Percentiles rank a stretch among this genome's conserved stretches.
These are phyloP conservation scores for Pyrocephalus nanus DNA, from an alignment of 2,797 vertebrate genomes.

Conservation along the genomic window DNA sequence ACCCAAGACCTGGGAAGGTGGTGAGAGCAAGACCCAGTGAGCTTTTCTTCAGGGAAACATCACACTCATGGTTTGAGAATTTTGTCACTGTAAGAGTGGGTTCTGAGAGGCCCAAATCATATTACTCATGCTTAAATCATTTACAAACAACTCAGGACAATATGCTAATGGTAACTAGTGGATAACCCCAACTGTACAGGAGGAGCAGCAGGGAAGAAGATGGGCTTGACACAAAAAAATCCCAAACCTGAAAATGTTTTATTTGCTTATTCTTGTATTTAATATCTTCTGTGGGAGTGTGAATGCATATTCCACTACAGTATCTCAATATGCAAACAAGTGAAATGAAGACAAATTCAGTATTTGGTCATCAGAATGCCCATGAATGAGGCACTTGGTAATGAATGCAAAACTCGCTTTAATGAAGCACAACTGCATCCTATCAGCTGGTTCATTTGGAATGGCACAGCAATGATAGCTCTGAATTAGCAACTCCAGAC, in stretches of 20 bases:
- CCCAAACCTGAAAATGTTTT: neutral
- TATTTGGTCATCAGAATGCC: neutral
- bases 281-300: neutral
- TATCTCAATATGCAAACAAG: neutral
- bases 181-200: neutral
- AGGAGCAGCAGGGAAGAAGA: neutral
- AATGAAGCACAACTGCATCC: slow-evolving; percentile 1
- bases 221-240: neutral
- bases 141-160: neutral
- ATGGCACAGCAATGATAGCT: neutral
- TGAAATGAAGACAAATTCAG: neutral
- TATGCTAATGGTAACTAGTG: neutral
- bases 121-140: neutral
- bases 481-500: neutral
- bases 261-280: neutral
- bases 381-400: neutral
- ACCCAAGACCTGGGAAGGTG: neutral
- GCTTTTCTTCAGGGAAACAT: neutral
- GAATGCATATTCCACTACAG: neutral
- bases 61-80: neutral
- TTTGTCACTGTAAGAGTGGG: neutral
- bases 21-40: neutral
- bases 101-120: neutral
- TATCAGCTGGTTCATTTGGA: neutral
- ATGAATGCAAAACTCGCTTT: neutral